phyloP scores from a whole-genome alignment of 2,113 vertebrate genomes.

The Leucosticte australis region DNA sequence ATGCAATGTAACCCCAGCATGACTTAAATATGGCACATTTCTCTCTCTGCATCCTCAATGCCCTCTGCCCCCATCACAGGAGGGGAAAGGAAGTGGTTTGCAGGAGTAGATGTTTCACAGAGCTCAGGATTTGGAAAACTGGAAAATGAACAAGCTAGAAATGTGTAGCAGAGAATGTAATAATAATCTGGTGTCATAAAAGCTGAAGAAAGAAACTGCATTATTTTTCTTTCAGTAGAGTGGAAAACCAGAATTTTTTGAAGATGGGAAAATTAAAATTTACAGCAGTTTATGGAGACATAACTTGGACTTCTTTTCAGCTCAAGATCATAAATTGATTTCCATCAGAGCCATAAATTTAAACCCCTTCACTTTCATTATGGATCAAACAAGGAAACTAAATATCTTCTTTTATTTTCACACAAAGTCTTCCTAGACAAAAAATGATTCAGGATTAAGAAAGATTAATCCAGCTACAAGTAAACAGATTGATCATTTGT shows the following conservation, averaged over 20 bases:
- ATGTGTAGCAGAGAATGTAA: background rate
- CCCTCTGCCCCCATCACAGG: background rate
- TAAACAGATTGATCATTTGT: background rate
- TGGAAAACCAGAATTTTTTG: background rate
- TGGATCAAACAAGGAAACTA: background rate
- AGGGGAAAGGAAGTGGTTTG: background rate
- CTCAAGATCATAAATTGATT: background rate
- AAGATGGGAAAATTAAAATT: background rate
- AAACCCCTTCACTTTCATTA: background rate
- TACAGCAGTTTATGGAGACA: background rate
- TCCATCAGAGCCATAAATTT: background rate
- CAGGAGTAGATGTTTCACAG: background rate
- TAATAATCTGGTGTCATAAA: background rate
- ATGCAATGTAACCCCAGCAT: accelerated
- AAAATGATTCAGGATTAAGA: background rate
- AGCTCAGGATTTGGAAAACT: background rate
- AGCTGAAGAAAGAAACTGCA: background rate
- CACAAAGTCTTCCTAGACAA: background rate
- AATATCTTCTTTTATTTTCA: background rate
- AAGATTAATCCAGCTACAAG: background rate
- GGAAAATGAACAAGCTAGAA: background rate
- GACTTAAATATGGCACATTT: background rate
- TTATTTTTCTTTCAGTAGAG: background rate
- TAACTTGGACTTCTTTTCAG: background rate
- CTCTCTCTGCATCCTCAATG: background rate